Conservation (phyloP, 1,140 invertebrate species). For the Adoxophyes honmai region DNA sequence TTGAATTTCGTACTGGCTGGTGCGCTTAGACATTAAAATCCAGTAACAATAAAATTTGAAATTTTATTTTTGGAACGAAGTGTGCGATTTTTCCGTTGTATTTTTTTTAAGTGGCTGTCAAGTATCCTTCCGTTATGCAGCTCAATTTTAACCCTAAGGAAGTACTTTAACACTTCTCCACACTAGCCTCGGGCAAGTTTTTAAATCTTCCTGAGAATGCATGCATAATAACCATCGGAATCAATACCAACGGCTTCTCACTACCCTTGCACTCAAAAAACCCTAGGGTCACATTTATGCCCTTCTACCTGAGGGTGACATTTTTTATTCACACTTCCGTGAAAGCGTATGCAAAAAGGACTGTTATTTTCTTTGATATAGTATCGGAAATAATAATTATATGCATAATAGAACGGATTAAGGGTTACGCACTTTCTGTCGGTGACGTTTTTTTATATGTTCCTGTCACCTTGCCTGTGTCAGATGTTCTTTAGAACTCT, state of each 20-base stretch:
- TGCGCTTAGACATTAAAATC: no score
- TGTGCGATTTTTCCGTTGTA: background rate
- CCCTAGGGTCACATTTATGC: conserved; percentile 42
- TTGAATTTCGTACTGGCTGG: background rate
- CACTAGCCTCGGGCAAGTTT: conserved; percentile 52
- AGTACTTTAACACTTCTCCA: conserved; percentile 41
- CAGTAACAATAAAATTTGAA: no score
- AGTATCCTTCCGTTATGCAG: conserved; percentile 37
- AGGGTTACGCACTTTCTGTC: conserved; percentile 54
- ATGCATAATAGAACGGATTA: conserved; percentile 75
- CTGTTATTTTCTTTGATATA: conserved; percentile 70
- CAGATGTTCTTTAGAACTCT: conserved; percentile 50
- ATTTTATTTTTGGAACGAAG: background rate
- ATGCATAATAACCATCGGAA: conserved; percentile 69
- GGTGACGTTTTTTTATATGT: conserved; percentile 59
- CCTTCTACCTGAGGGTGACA: conserved; percentile 71
- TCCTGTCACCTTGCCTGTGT: conserved; percentile 67
- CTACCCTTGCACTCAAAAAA: conserved; percentile 62
- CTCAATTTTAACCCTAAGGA: conserved; percentile 48
- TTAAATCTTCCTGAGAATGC: conserved; percentile 71
- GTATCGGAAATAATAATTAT: conserved; percentile 76
- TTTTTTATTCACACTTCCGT: conserved; percentile 76
- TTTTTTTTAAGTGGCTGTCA: conserved; percentile 8
- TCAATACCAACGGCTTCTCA: conserved; percentile 52
- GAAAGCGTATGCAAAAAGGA: conserved; percentile 70